Evolutionary conservation across 2,113 vertebrate genomes (phyloP), one percentile per base, ranked within the genome.

Genomic region (Chrysochloris asiatica): DNA sequence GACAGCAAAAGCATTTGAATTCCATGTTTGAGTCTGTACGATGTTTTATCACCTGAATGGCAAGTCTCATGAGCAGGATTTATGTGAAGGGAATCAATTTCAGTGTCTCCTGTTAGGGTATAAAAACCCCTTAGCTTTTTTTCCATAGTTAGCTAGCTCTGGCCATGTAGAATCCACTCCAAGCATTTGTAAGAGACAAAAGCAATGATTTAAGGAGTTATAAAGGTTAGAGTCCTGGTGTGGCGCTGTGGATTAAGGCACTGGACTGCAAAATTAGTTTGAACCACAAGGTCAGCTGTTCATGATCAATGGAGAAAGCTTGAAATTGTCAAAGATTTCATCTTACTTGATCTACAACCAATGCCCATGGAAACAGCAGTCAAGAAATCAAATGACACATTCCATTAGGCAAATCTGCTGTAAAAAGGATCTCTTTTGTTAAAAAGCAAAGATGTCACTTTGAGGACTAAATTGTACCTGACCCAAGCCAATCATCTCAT

Each of bases 41-140:
- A 92, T 86, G 91, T 79, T 86, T 91, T 85, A 72, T 88, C 93
- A 90, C 14, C 77, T 59, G 38, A 69, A 13, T 26, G 48, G 84
- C 78, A n/a, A 54, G 75, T 56, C 84, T 95, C 89, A 3, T 78
- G 79, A 43, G 43, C 67, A 45, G 4, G 72, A 26, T 30, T 80
- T 26, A 43, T 43, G 43, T 45, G 72, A 84, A 81, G 19, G 41
- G 30, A 81, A 41, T 54, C 89, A 69, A 76, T 91, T 93, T 85
- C 48, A 41, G 13, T 54, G 81, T 92, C 89, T 92, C 47, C 86
- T 92, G 94, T 72, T 76, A 93, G 54, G 0, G 48, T 0, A 0
- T 0, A 0, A 75, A 36, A 45, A 36, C 52, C 43, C 72, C 45
- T 48, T 33, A 33, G 45, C 72, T 75, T 30, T 33, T 65, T 3